Evolutionary conservation across 1,140 invertebrate genomes (phyloP).

Genomic region (Drosophila serrata): DNA sequence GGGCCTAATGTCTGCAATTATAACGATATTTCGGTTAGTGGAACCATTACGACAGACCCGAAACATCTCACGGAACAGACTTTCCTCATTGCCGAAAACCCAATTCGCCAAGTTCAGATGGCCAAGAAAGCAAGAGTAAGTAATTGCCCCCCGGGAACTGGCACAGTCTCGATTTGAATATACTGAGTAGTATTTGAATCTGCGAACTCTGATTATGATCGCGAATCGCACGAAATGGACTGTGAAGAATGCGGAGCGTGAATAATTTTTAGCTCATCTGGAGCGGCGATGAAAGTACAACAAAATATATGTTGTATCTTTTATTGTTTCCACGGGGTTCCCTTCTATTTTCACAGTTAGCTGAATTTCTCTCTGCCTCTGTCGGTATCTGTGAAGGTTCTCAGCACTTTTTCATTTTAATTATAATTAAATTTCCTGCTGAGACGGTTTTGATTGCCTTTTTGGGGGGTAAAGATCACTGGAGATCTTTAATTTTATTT

Average conservation of each 20-base stretch:
- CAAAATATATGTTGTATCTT: slow-evolving; percentile 21
- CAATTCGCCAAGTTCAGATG: slow-evolving; percentile 27
- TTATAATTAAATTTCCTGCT: slow-evolving; percentile 24
- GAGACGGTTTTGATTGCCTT: slow-evolving; percentile 20
- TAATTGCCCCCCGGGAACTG: slow-evolving; percentile 23
- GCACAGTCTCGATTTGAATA: slow-evolving; percentile 32
- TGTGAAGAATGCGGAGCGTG: slow-evolving; percentile 26
- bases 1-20: slow-evolving; percentile 36
- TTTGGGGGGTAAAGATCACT: neutral
- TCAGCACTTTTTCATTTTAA: slow-evolving; percentile 24
- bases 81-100: slow-evolving; percentile 3
- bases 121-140: slow-evolving; percentile 24
- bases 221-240: slow-evolving; percentile 31
- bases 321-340: slow-evolving; percentile 18
- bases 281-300: slow-evolving; percentile 45
- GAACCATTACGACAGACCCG: slow-evolving; percentile 21
- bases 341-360: slow-evolving; percentile 40
- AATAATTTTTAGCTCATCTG: slow-evolving; percentile 31
- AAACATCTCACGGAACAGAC: slow-evolving; percentile 20
- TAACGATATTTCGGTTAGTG: slow-evolving; percentile 43
- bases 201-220: slow-evolving; percentile 23
- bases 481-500: slow-evolving; percentile 2
- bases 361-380: neutral
- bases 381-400: slow-evolving; percentile 15
- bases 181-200: slow-evolving; percentile 16